These are phyloP conservation scores for Achroia grisella DNA, from an alignment of 1,140 invertebrate species.

Conservation along the genomic window DNA sequence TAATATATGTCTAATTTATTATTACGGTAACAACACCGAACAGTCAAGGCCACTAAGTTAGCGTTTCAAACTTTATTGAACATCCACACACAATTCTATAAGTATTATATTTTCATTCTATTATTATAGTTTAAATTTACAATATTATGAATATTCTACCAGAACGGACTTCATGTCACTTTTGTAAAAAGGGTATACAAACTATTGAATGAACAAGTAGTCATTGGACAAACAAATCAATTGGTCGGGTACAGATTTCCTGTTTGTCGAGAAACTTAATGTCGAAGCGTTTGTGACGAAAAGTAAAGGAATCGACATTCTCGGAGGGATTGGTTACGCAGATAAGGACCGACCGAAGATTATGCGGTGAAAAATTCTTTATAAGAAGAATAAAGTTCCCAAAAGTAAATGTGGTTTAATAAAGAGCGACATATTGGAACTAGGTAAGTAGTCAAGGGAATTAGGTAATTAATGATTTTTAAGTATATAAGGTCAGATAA, in stretches of 20 bases:
- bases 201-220: constrained; percentile 6
- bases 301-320: constrained; percentile 3
- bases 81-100: too few relatives aligned
- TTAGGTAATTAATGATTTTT: too few relatives aligned
- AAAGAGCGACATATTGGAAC: background rate
- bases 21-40: too few relatives aligned
- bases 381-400: background rate
- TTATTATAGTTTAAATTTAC: too few relatives aligned
- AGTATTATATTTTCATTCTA: too few relatives aligned
- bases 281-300: constrained; percentile 3
- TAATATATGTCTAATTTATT: too few relatives aligned
- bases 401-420: background rate
- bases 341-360: background rate
- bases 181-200: background rate
- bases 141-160: too few relatives aligned
- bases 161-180: background rate
- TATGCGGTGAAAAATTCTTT: background rate
- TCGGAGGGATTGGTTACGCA: background rate
- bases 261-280: constrained; percentile 7
- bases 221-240: constrained; percentile 4
- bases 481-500: too few relatives aligned
- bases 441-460: background rate
- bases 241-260: constrained; percentile 5
- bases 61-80: too few relatives aligned
- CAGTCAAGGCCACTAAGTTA: too few relatives aligned